Evolutionary conservation across 2,797 vertebrate genomes (phyloP).

Genomic region (Chelon labrosus): DNA sequence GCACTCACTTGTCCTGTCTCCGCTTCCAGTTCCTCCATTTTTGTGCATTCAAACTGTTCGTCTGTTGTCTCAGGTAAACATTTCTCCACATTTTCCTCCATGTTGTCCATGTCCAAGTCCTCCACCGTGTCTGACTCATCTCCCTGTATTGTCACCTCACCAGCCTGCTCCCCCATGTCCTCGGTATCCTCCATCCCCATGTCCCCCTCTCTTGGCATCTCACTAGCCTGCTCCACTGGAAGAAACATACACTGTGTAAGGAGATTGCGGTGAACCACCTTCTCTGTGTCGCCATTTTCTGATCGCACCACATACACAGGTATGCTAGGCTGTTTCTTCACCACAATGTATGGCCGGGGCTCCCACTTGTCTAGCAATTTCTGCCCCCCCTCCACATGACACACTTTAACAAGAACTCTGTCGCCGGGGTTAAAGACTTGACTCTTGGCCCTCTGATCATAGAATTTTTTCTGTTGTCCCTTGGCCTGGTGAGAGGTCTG

Average conservation of each 20-base stretch:
- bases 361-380: conserved; percentile 45
- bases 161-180: no score
- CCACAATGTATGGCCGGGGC: conserved; percentile 18
- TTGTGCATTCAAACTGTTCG: no score
- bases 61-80: no score
- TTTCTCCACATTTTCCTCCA: no score
- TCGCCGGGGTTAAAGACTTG: conserved; percentile 12
- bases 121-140: no score
- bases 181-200: no score
- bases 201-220: no score
- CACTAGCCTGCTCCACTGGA: background rate
- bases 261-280: conserved; percentile 8
- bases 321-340: background rate
- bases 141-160: no score
- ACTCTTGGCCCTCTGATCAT: conserved; percentile 24
- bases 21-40: no score
- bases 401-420: conserved; percentile 36
- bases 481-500: conserved; percentile 12
- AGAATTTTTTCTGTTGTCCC: conserved; percentile 34
- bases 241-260: conserved; percentile 25
- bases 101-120: no score
- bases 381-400: conserved; percentile 38
- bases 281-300: conserved; percentile 1
- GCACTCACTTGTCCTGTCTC: no score
- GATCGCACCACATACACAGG: conserved; percentile 1